These are phyloP conservation scores for Uria lomvia DNA, from an alignment of 2,113 vertebrate genomes.

Conservation along the genomic window DNA sequence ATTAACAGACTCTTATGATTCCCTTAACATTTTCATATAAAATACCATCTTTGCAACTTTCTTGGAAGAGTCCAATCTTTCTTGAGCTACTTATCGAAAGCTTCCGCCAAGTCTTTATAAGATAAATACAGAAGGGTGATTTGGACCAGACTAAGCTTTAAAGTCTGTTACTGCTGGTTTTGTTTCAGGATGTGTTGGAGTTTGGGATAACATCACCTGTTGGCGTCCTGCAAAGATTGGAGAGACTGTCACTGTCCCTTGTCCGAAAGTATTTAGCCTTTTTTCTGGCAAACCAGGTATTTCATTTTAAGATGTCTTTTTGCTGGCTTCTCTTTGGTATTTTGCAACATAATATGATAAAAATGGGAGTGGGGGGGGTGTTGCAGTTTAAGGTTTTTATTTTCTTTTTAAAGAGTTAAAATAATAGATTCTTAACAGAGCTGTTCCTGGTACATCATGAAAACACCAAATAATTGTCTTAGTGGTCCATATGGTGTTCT, in stretches of 20 bases:
- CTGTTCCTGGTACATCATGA: neutral
- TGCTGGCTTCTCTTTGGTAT: neutral
- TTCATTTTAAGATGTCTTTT: neutral
- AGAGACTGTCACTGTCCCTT: slow-evolving; percentile 80
- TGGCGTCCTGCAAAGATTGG: slow-evolving; percentile 78
- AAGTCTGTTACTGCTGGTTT: neutral
- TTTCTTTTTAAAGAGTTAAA: neutral
- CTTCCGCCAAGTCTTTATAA: neutral
- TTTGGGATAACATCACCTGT: slow-evolving; percentile 84
- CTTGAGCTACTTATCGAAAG: neutral
- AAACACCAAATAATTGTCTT: neutral
- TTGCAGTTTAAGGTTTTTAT: neutral
- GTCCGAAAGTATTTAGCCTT: slow-evolving; percentile 74
- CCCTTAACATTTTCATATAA: neutral
- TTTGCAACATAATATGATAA: neutral
- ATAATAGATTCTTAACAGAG: neutral
- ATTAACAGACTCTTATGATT: neutral
- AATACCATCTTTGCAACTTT: neutral
- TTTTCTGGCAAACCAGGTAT: slow-evolving; percentile 74
- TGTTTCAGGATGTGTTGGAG: slow-evolving; percentile 73
- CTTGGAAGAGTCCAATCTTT: neutral
- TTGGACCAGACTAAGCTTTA: neutral
- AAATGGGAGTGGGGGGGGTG: neutral
- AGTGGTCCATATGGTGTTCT: neutral
- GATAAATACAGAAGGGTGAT: neutral